Base-by-base conservation (phyloP, 2,888 invertebrate species). In the Antitype chi region DNA sequence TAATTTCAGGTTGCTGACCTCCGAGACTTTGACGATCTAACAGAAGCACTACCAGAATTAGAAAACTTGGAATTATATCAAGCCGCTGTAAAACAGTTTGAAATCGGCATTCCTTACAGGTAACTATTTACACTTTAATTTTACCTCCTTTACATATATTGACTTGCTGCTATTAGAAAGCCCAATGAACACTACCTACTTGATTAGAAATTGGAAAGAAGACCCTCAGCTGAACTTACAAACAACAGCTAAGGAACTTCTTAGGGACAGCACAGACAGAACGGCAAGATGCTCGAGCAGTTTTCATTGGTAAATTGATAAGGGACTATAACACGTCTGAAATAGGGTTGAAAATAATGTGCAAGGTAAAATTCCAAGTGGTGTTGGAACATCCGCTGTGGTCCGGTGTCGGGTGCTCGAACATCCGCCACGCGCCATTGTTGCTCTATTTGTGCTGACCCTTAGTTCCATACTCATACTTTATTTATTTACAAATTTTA, bases 21-120 rank as follows among this genome's bases (percentile, higher is more conserved):
- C 73, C 97, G 98, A 52, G 99, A 99, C 92, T 98, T 99, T 90
- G 99, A 99, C 91, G 99, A 99, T 89, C 98, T 98, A 90, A 97
- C 98, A 9, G 98, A 98, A 90, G 95, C 97, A 47, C 97, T 98
- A 86, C 98, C 98, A 28, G 98, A 98, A 92, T 96, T 98, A 86
- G 98, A 99, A 90, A 97, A 98, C 85, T 97, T 99, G 88, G 98
- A 98, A 73, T 95, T 99, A 49, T 99, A 99, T 94, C 98, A 99
- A 93, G 97, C 97, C 68, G 99, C 99, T 1, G 95, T 99, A 49
- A 98, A 98, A 90, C 98, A 98, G 86, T 97, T 99, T 83, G 98
- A 99, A 94, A 97, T 97, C 87, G 98, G 98, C 20, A 98, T 98
- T 88, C 97, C 97, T 7, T 98, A 97, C 94, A 97, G 97, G 97